phyloP scores from a whole-genome alignment of 2,888 invertebrate genomes.

The Eretmocerus hayati region DNA sequence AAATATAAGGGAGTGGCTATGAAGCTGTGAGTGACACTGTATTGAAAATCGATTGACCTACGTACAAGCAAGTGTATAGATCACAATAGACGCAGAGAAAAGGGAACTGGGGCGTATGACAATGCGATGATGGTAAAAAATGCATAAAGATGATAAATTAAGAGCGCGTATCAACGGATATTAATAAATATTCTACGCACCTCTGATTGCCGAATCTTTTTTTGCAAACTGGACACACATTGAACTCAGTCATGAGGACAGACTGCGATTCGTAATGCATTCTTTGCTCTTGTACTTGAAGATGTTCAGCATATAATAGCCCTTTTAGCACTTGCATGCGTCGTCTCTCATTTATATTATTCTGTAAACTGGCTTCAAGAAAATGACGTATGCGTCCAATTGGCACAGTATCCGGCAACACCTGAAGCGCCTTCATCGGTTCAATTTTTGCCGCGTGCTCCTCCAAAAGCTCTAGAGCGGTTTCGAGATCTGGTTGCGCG shows the following conservation, averaged over 20 bases:
- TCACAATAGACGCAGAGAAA: background rate
- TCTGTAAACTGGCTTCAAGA: constrained; percentile 69
- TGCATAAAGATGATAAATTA: constrained; percentile 6
- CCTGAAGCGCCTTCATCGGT: constrained; percentile 69
- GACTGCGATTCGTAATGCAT: constrained; percentile 76
- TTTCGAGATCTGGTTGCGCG: constrained; percentile 66
- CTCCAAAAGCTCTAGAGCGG: constrained; percentile 73
- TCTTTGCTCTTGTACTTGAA: constrained; percentile 75
- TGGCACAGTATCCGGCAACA: constrained; percentile 75
- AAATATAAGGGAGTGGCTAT: too few species aligned
- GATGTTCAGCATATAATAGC: constrained; percentile 75
- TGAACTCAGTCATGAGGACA: constrained; percentile 77
- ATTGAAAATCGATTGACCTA: too few species aligned
- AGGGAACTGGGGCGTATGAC: background rate
- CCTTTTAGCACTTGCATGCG: constrained; percentile 74
- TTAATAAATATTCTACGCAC: too few species aligned
- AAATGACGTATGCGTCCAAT: constrained; percentile 71
- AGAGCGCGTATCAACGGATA: background rate
- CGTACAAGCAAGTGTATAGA: too few species aligned
- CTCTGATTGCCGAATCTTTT: constrained; percentile 90
- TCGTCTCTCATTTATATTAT: constrained; percentile 66
- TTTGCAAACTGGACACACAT: constrained; percentile 85
- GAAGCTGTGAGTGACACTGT: too few species aligned
- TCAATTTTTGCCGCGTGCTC: constrained; percentile 79
- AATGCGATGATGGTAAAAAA: too few species aligned